Conservation (phyloP, 2,113 vertebrate species). For the Semnornis frantzii region DNA sequence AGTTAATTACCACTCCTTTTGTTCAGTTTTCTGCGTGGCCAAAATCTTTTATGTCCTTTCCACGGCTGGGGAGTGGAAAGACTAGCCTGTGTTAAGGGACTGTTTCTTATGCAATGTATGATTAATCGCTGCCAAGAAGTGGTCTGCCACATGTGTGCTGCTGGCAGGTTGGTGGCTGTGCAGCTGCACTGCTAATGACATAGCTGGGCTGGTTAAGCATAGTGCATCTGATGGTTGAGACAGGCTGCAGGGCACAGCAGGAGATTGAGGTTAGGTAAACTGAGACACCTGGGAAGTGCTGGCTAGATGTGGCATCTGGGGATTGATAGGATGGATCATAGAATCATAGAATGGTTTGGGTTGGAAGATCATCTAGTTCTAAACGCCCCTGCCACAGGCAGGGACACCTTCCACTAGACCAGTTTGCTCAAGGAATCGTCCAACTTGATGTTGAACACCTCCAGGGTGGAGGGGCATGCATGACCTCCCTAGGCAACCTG, state of each 20-base stretch:
- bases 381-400: too few relatives aligned
- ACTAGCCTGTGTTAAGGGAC: not conserved
- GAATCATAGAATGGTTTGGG: not conserved
- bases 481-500: too few relatives aligned
- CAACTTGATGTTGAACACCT: too few relatives aligned
- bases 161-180: not conserved
- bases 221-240: not conserved
- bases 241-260: not conserved
- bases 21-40: constrained; percentile 15
- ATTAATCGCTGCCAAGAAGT: constrained; percentile 31
- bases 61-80: not conserved
- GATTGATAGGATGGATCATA: not conserved
- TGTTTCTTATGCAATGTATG: constrained; percentile 9
- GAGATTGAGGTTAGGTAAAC: not conserved
- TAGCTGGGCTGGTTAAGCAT: not conserved
- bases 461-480: too few relatives aligned
- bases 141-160: not conserved
- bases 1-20: constrained; percentile 54
- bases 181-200: not conserved
- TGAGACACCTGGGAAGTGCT: not conserved
- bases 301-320: not conserved
- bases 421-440: too few relatives aligned
- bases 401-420: too few relatives aligned
- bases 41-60: constrained; percentile 40
- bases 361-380: too few relatives aligned